Evolutionary conservation across 2,888 invertebrate species (phyloP), one percentile per base, ranked within the genome.

Genomic region (Xestia sexstrigata): DNA sequence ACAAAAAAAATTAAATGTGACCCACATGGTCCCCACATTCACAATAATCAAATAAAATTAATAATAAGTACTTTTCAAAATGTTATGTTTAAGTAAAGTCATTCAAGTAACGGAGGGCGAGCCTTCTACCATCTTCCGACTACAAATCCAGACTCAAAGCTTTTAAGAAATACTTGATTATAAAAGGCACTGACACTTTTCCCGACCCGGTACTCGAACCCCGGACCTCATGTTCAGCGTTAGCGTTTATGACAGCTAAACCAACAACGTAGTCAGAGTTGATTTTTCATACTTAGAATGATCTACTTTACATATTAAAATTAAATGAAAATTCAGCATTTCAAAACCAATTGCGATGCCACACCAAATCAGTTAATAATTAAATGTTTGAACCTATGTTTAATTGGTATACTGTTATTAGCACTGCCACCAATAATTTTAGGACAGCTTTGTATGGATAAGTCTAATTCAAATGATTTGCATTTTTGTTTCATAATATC

Each of bases 321-420:
- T 81, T 23, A 68, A 74, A 62, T 26, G n/a, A 55, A 63, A 55
- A 63, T 55, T 67, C 39, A 62, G n/a, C 39, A 11, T 47, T 63
- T 82, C 30, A 47, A 55, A 47, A 55, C n/a, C 30, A 63, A 68
- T 81, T 67, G 39, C 39, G 2, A 9, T 9, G 52, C 6, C 13
- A 42, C 6, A 62, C 20, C 15, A 55, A 74, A 66, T 81, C 67
- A 49, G n/a, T 68, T 42, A 76, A 68, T 68, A 63, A 75, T 76
- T 62, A 42, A 81, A 52, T 60, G 20, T 81, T 55, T 62, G 7
- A 81, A 39, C n/a, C 52, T 82, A 58, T 30, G 35, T 49, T 76
- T 82, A 49, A 69, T 76, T 65, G 55, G 23, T 67, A 65, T 23
- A 49, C 42, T 69, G 55, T 63, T 63, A 49, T 20, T 17, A 63